Percentiles rank a stretch among this genome's conserved stretches.
These are phyloP conservation scores for Himalopsyche japonica DNA, from an alignment of 2,888 invertebrate genomes.

Conservation along the genomic window DNA sequence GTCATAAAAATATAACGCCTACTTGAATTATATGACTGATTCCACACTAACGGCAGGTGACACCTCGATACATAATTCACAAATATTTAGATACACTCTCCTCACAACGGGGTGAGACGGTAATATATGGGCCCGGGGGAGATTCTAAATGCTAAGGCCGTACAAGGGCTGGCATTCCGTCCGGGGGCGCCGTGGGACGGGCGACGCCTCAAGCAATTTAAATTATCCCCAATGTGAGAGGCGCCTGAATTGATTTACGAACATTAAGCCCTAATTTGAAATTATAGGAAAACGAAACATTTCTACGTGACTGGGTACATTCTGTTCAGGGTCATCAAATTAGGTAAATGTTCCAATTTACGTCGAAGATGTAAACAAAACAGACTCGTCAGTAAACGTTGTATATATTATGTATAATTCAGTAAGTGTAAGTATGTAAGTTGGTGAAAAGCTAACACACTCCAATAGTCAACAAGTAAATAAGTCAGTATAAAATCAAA, in stretches of 20 bases:
- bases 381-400: no score
- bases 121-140: neutral
- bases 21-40: neutral
- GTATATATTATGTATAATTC: no score
- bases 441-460: no score
- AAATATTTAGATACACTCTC: neutral
- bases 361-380: no score
- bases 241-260: slow-evolving; percentile 25
- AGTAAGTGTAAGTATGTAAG: no score
- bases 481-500: no score
- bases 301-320: neutral
- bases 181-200: neutral
- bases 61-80: neutral
- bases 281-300: slow-evolving; percentile 14
- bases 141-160: neutral
- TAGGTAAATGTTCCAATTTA: no score
- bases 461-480: no score
- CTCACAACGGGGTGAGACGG: neutral
- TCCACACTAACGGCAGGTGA: neutral
- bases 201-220: slow-evolving; percentile 10
- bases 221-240: slow-evolving; percentile 18
- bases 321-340: neutral
- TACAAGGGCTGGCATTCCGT: neutral
- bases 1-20: no score
- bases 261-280: slow-evolving; percentile 25